Evolutionary conservation across 2,888 invertebrate species (phyloP).

Genomic region (Idaea aversata): DNA sequence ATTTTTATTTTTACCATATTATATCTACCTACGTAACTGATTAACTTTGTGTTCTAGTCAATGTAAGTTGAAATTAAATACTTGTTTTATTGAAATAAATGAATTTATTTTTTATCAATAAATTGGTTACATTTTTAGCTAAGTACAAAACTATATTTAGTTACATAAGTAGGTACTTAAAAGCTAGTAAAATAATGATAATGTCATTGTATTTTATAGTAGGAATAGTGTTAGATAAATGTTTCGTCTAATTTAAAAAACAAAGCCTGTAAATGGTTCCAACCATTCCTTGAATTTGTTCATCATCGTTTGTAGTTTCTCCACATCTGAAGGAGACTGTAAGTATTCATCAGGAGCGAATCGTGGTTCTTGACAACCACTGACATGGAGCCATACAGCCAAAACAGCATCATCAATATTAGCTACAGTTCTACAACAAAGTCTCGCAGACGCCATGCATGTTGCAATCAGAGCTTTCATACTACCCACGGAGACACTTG

Average conservation of each 20-base stretch:
- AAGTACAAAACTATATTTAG: background rate
- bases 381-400: constrained; percentile 69
- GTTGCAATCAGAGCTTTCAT: constrained; percentile 55
- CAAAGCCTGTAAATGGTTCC: constrained; percentile 52
- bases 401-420: constrained; percentile 64
- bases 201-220: background rate
- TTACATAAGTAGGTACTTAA: background rate
- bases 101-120: background rate
- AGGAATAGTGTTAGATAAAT: background rate
- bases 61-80: constrained; percentile 25
- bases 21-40: constrained; percentile 11
- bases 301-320: constrained; percentile 53
- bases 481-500: constrained; percentile 51
- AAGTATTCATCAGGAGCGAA: constrained; percentile 67
- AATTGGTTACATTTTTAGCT: background rate
- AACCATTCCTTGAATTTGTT: constrained; percentile 63
- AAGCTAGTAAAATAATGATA: background rate
- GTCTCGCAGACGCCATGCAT: constrained; percentile 58
- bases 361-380: constrained; percentile 62
- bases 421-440: constrained; percentile 57
- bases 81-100: background rate
- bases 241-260: background rate
- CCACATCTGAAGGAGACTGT: constrained; percentile 56
- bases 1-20: constrained; percentile 6
- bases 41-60: constrained; percentile 43